Percentiles rank a stretch among this genome's conserved stretches.
These are phyloP conservation scores for Acrocera orbiculus DNA, from an alignment of 2,888 invertebrate genomes.

Conservation along the genomic window DNA sequence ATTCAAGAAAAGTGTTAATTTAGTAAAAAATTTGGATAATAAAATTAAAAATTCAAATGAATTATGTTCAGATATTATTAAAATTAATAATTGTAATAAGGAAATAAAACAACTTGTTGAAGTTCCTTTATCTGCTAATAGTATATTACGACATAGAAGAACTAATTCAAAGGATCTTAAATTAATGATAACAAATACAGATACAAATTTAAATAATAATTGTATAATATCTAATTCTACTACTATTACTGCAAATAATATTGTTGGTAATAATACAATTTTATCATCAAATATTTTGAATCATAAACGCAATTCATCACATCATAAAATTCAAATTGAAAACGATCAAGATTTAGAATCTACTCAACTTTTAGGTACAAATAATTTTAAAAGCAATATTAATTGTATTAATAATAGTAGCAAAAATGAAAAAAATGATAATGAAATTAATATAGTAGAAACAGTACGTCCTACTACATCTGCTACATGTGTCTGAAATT, in stretches of 20 bases:
- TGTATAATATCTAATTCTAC: background rate
- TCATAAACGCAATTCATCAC: conserved; percentile 23
- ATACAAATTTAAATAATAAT: conserved; percentile 1
- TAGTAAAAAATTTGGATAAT: conserved; percentile 25
- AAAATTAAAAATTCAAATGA: conserved; percentile 30
- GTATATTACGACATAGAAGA: conserved; percentile 38
- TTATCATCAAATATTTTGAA: conserved; percentile 9
- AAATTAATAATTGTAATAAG: background rate
- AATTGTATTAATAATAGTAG: too few relatives aligned
- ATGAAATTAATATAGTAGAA: too few relatives aligned
- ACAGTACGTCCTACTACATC: too few relatives aligned
- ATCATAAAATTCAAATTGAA: conserved; percentile 30
- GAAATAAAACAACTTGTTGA: conserved; percentile 10
- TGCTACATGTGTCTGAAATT: too few relatives aligned
- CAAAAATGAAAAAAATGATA: too few relatives aligned
- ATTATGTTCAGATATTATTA: conserved; percentile 1
- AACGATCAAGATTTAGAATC: conserved; percentile 20
- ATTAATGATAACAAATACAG: conserved; percentile 13
- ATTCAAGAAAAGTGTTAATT: conserved; percentile 25
- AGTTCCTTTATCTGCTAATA: conserved; percentile 16
- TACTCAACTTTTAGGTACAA: conserved; percentile 9
- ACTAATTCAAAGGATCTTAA: conserved; percentile 40
- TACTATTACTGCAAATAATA: background rate
- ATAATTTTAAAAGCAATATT: too few relatives aligned
- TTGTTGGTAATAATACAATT: background rate